A percentile compares a stretch with the other conserved stretches of the same genome.
phyloP scores from a whole-genome alignment of 2,888 invertebrate species.

The Caenorhabditis sp. region DNA sequence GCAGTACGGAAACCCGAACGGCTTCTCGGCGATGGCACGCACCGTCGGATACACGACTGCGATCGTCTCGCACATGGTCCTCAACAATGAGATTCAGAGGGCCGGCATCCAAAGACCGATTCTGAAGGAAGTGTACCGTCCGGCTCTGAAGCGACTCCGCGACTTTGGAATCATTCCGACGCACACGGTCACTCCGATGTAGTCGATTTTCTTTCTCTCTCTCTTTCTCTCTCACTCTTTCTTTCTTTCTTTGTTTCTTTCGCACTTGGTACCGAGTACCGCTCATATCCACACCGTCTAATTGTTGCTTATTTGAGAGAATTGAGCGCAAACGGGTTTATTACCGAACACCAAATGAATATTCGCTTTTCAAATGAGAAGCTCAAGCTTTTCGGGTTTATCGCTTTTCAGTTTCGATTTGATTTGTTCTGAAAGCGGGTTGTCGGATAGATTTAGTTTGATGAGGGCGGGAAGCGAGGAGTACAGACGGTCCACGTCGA shows the following conservation, averaged over 20 bases:
- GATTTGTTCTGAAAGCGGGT: slow-evolving; percentile 51
- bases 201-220: background rate
- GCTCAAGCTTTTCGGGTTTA: slow-evolving; percentile 48
- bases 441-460: slow-evolving; percentile 60
- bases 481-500: slow-evolving; percentile 59
- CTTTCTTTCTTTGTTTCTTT: background rate
- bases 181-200: slow-evolving; percentile 64
- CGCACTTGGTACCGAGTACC: background rate
- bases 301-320: background rate
- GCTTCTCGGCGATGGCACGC: slow-evolving; percentile 94
- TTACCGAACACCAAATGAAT: background rate
- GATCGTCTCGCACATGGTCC: slow-evolving; percentile 96
- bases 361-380: slow-evolving; percentile 19
- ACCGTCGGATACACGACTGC: slow-evolving; percentile 94
- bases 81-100: slow-evolving; percentile 98
- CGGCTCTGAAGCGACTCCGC: slow-evolving; percentile 90
- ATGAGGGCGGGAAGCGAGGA: slow-evolving; percentile 44
- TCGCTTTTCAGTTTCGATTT: slow-evolving; percentile 16
- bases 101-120: slow-evolving; percentile 94
- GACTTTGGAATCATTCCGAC: slow-evolving; percentile 77
- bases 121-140: slow-evolving; percentile 90
- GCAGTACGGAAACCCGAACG: slow-evolving; percentile 85
- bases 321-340: background rate
- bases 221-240: background rate
- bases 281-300: background rate